These are phyloP conservation scores for Nephotettix cincticeps DNA, from an alignment of 1,140 invertebrate species.

Conservation along the genomic window DNA sequence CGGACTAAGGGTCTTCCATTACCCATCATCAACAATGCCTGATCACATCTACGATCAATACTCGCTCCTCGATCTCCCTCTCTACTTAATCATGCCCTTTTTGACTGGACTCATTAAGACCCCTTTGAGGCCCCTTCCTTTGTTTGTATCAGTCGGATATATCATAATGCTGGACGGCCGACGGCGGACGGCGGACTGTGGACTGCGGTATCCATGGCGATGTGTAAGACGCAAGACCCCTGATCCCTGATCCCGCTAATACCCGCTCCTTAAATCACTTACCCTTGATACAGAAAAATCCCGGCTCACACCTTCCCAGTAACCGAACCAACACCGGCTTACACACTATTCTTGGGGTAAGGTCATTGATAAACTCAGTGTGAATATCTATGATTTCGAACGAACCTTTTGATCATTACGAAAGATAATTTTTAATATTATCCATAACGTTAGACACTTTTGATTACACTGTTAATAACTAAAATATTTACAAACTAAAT, in stretches of 20 bases:
- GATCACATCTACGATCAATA: conserved; percentile 26
- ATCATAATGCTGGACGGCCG: no score
- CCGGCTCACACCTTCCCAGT: background rate
- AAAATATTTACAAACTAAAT: no score
- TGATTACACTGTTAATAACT: no score
- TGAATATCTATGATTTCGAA: no score
- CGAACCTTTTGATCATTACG: no score
- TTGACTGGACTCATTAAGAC: conserved; percentile 29
- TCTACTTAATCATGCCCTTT: conserved; percentile 25
- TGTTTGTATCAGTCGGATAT: background rate
- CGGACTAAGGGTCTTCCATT: no score
- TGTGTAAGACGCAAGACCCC: background rate
- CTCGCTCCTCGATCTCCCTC: conserved; percentile 13
- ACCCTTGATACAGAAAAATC: background rate
- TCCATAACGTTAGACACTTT: no score
- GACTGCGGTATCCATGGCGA: background rate
- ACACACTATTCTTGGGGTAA: no score
- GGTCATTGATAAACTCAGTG: no score
- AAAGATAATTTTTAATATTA: no score
- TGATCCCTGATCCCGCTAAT: background rate
- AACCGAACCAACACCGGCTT: no score
- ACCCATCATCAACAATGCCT: background rate
- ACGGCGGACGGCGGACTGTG: no score
- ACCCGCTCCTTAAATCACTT: background rate
- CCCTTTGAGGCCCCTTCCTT: conserved; percentile 23